phyloP scores from a whole-genome alignment of 1,140 invertebrate species.

The Campoletis sonorensis region DNA sequence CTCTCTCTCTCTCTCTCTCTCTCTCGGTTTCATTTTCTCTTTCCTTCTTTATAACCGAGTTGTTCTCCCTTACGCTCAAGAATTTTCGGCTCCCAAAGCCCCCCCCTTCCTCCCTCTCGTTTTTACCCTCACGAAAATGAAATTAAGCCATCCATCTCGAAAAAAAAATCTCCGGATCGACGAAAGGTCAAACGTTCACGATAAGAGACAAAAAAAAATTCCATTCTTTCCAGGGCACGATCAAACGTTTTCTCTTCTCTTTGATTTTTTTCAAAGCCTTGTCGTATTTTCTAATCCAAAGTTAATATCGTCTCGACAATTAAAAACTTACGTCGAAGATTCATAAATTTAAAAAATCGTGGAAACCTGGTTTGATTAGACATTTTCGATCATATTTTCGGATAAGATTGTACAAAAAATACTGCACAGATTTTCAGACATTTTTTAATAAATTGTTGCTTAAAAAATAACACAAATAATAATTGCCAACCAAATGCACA shows the following conservation, averaged over 20 bases:
- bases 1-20: background rate
- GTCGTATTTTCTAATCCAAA: background rate
- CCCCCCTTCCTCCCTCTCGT: background rate
- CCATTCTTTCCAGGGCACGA: background rate
- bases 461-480: too few relatives aligned
- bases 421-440: too few relatives aligned
- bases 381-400: too few relatives aligned
- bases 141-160: slow-evolving; percentile 50
- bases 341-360: too few relatives aligned
- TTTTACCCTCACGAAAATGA: slow-evolving; percentile 27
- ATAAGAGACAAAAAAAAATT: background rate
- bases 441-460: too few relatives aligned
- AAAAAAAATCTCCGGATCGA: slow-evolving; percentile 30
- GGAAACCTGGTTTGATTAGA: too few relatives aligned
- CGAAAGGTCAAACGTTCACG: slow-evolving; percentile 26
- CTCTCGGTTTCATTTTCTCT: background rate
- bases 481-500: too few relatives aligned
- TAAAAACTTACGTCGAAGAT: background rate
- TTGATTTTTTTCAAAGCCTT: background rate
- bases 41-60: background rate
- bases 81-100: background rate
- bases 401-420: too few relatives aligned
- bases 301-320: background rate
- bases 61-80: background rate
- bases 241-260: slow-evolving; percentile 12